These are phyloP conservation scores for Hydrocynus forskahlii DNA, from an alignment of 2,797 vertebrate species.

Conservation along the genomic window DNA sequence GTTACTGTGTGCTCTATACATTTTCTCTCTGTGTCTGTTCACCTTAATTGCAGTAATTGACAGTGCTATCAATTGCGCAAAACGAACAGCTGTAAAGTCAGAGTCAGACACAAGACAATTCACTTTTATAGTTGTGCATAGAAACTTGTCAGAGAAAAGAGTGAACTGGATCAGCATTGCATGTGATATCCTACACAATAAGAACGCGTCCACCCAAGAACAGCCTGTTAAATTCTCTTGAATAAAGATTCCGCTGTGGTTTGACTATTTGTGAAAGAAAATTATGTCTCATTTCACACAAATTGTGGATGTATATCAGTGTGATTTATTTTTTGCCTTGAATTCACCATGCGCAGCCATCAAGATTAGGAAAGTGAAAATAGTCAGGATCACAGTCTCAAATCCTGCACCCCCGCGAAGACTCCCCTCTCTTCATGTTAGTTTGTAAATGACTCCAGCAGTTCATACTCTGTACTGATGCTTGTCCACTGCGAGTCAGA, in stretches of 20 bases:
- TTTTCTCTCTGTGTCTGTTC: background rate
- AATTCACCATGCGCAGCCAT: background rate
- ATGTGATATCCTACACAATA: no score
- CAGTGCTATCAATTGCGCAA: background rate
- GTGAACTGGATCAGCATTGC: no score
- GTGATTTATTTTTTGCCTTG: background rate
- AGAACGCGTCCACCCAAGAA: no score
- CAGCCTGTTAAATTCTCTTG: no score
- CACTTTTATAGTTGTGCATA: background rate
- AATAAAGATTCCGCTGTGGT: no score
- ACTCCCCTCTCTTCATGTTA: no score
- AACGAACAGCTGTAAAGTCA: background rate
- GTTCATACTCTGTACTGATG: no score
- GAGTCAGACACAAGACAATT: background rate
- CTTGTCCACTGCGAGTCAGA: no score
- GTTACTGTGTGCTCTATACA: background rate
- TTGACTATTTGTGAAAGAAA: no score
- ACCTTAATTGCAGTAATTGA: conserved; percentile 23
- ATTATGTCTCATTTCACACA: background rate
- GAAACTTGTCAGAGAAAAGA: background rate
- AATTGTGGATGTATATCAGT: background rate
- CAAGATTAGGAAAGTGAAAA: background rate
- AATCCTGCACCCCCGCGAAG: no score
- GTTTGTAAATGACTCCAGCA: no score
- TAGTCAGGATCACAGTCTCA: no score